phyloP scores from a whole-genome alignment of 2,113 vertebrate species.

The Anthoscopus minutus region DNA sequence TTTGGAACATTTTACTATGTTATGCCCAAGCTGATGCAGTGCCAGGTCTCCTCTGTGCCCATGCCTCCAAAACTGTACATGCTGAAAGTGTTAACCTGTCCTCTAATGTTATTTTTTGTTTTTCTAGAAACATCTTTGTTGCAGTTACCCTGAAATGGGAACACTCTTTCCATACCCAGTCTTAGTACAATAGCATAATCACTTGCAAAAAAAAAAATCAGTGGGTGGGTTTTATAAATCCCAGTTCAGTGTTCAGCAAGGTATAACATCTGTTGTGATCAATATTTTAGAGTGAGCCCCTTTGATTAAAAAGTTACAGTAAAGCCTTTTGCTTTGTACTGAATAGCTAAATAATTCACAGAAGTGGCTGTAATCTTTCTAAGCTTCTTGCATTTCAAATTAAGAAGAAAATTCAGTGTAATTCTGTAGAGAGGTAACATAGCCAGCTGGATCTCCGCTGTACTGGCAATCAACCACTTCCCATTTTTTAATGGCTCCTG shows the following conservation, averaged over 20 bases:
- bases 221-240: not conserved
- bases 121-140: not conserved
- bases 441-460: not conserved
- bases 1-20: not conserved
- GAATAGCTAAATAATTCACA: not conserved
- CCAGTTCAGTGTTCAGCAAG: not conserved
- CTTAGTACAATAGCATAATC: not conserved
- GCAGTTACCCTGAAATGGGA: not conserved
- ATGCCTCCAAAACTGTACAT: not conserved
- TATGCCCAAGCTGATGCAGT: not conserved
- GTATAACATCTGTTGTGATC: conserved; percentile 1
- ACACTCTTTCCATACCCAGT: not conserved
- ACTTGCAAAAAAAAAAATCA: not conserved
- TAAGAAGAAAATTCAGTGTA: not conserved
- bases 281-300: conserved; percentile 8
- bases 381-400: not conserved
- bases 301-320: conserved; percentile 26
- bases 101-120: not conserved
- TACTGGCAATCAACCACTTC: not conserved
- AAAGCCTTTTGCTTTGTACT: not conserved
- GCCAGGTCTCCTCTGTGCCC: not conserved
- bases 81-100: not conserved
- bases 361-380: not conserved
- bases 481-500: not conserved
- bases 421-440: not conserved